These are phyloP conservation scores for Pinna nobilis DNA, from an alignment of 1,140 invertebrate species.

Conservation along the genomic window DNA sequence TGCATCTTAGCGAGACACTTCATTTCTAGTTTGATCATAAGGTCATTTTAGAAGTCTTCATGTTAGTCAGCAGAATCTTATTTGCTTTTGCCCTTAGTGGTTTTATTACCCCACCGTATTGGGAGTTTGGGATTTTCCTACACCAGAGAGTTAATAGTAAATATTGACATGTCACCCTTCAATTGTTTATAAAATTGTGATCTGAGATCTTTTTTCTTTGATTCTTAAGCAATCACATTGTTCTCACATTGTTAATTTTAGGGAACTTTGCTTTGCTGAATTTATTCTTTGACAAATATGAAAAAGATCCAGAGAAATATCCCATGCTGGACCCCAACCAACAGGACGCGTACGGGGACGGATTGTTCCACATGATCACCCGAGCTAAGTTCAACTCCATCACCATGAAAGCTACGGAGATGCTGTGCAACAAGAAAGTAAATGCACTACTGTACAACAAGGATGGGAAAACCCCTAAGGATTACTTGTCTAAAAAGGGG, in stretches of 20 bases:
- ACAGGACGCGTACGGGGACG: slow-evolving; percentile 51
- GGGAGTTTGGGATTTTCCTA: too few species aligned
- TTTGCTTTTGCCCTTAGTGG: too few species aligned
- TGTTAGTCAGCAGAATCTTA: too few species aligned
- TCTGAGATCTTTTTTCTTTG: neutral
- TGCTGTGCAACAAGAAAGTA: slow-evolving; percentile 51
- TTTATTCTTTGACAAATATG: slow-evolving; percentile 47
- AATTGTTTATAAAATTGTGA: neutral
- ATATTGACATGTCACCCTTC: neutral
- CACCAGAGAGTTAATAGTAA: too few species aligned
- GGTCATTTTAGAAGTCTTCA: too few species aligned
- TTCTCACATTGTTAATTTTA: slow-evolving; percentile 10
- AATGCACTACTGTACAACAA: slow-evolving; percentile 49
- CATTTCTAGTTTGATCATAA: too few species aligned
- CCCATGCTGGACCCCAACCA: slow-evolving; percentile 42
- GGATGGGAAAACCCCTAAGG: slow-evolving; percentile 53
- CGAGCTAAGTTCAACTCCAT: slow-evolving; percentile 52
- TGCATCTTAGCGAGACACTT: too few species aligned
- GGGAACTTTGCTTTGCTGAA: slow-evolving; percentile 58
- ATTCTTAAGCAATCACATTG: neutral
- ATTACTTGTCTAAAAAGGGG: slow-evolving; percentile 57
- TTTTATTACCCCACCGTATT: too few species aligned
- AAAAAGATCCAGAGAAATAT: slow-evolving; percentile 47
- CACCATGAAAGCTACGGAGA: slow-evolving; percentile 56
- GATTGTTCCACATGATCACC: slow-evolving; percentile 60